These are phyloP conservation scores for Lates calcarifer DNA, from an alignment of 2,113 vertebrate species.

Conservation along the genomic window DNA sequence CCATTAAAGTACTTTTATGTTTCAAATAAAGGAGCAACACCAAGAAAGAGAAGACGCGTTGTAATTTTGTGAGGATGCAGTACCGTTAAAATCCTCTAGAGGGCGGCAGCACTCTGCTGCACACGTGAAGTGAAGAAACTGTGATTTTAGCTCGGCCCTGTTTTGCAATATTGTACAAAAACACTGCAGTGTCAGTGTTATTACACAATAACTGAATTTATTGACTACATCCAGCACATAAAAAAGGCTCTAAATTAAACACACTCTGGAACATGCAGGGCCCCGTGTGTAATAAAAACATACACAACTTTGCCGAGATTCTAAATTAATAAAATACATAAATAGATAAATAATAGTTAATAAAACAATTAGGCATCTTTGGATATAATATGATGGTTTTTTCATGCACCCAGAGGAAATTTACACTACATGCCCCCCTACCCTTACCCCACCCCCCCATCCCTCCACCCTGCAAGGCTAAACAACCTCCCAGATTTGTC, in stretches of 20 bases:
- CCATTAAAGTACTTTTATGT: slow-evolving; percentile 68
- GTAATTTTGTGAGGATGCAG: not conserved
- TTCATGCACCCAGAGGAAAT: slow-evolving; percentile 55
- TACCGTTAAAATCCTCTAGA: slow-evolving; percentile 13
- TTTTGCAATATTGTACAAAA: not conserved
- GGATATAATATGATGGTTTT: slow-evolving; percentile 15
- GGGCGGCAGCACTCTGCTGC: not conserved
- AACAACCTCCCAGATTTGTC: not conserved
- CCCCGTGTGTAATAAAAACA: slow-evolving; percentile 21
- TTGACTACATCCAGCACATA: slow-evolving; percentile 63
- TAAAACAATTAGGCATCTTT: not conserved
- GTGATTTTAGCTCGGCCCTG: not conserved
- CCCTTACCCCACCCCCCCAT: too few relatives aligned
- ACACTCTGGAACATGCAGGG: slow-evolving; percentile 38
- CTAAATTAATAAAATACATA: slow-evolving; percentile 20
- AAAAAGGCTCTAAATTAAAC: slow-evolving; percentile 58
- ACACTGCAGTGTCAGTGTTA: not conserved
- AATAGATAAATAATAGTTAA: slow-evolving; percentile 27
- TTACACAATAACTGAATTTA: slow-evolving; percentile 60
- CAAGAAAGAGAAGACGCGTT: slow-evolving; percentile 27
- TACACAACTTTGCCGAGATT: not conserved
- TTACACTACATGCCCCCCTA: not conserved
- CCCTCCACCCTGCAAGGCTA: too few relatives aligned
- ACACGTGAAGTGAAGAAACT: not conserved
- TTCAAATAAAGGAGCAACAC: slow-evolving; percentile 83